Conservation (phyloP, 2,113 vertebrate species). For the Stomatorhinus ivindoensis region DNA sequence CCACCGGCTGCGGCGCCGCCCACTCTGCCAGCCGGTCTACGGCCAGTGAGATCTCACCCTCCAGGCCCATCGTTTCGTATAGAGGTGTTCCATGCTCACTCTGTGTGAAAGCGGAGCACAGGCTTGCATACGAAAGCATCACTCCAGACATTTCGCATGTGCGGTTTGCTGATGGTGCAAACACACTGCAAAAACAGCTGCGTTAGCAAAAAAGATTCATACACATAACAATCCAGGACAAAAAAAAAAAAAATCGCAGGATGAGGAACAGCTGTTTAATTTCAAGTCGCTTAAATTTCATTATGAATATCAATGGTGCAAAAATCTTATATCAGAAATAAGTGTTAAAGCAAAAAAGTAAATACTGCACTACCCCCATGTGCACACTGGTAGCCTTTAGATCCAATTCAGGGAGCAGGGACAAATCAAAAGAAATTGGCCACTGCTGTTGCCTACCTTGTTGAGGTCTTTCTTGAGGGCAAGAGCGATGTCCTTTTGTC, state of each 20-base stretch:
- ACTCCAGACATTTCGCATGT: not conserved
- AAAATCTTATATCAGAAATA: not conserved
- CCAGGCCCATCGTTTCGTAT: conserved; percentile 63
- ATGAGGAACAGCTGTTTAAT: not conserved
- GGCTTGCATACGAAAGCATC: not conserved
- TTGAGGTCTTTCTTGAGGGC: conserved; percentile 72
- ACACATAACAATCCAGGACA: not conserved
- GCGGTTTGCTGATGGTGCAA: not conserved
- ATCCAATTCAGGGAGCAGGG: not conserved
- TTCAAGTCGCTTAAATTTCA: too few species aligned
- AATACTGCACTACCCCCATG: not conserved
- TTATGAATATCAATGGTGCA: too few species aligned
- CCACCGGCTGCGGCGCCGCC: conserved; percentile 61
- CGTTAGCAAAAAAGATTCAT: not conserved
- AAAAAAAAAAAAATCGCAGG: not conserved
- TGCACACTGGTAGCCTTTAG: not conserved
- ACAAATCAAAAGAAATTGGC: not conserved
- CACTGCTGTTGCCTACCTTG: conserved; percentile 55
- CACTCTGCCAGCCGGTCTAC: conserved; percentile 69
- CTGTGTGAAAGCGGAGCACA: conserved; percentile 31
- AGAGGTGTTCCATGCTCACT: conserved; percentile 52
- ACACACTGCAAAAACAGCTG: not conserved
- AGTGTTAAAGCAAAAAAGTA: not conserved
- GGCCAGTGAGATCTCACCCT: conserved; percentile 59
- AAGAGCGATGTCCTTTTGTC: conserved; percentile 55